phyloP scores from a whole-genome alignment of 1,140 invertebrate species.

The Ceratina calcarata region DNA sequence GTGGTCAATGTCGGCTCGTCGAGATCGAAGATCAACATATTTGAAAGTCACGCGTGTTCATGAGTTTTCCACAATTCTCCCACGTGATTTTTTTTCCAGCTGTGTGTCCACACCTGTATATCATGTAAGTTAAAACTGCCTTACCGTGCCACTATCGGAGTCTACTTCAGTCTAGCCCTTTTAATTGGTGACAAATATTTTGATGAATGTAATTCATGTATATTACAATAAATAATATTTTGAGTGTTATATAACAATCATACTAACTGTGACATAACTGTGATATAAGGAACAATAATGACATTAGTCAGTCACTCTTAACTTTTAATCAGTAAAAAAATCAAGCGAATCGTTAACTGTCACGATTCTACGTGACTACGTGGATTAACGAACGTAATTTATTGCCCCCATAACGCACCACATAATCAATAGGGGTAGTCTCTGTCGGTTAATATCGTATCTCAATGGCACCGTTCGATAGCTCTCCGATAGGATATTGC shows the following conservation, averaged over 20 bases:
- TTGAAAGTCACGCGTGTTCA: not conserved
- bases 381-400: slow-evolving; percentile 40
- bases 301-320: no score
- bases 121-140: no score
- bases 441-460: slow-evolving; percentile 22
- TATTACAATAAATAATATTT: no score
- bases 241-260: no score
- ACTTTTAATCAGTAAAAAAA: no score
- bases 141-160: no score
- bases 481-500: slow-evolving; percentile 14
- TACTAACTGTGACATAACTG: no score
- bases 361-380: not conserved
- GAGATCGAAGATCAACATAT: slow-evolving; percentile 63
- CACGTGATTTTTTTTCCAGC: not conserved
- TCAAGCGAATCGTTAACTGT: not conserved
- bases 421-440: slow-evolving; percentile 18
- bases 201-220: no score
- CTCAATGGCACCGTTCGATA: slow-evolving; percentile 1
- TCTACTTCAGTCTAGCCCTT: no score
- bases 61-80: slow-evolving; percentile 12
- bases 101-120: no score
- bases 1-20: slow-evolving; percentile 62
- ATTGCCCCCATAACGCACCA: slow-evolving; percentile 15
- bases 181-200: no score
- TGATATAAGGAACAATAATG: no score